Evolutionary conservation across 2,888 invertebrate genomes (phyloP), one percentile per base, ranked within the genome.

Genomic region (Deilephila porcellus): DNA sequence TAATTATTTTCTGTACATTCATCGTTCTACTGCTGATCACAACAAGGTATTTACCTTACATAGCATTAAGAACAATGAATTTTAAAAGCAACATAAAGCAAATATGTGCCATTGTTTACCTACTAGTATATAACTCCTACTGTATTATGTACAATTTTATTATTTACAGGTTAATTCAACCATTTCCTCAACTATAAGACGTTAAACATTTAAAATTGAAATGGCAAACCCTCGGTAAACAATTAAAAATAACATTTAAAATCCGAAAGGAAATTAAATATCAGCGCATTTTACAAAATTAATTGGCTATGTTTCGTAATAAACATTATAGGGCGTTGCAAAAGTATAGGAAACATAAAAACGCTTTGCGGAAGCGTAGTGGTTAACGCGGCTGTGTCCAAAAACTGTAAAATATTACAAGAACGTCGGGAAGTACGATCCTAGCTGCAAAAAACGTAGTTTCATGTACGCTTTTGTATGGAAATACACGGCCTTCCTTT

Each of bases 401-500:
- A 64, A 64, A 64, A 64, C 34, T 63, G 37, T 63, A 37, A 32
- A 34, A 20, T 64, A 45, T 64, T 64, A 45, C 64, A 72, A 64
- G 72, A 72, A 45, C 64, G 56, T 8, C 64, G 37, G 64, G 64
- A 72, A 56, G 64, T 64, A n/a, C 64, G 37, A 52, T 53, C 64
- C 64, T 63, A 63, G 29, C 34, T 64, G 72, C 11, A 64, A 63
- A 52, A 72, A 56, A 53, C 25, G 20, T 45, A 25, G 19, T 14
- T 56, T n/a, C 62, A 53, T 63, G 53, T 53, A 53, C 53, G 11
- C 34, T 37, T 72, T 17, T 64, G 64, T 45, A 64, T 64, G 20
- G 64, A 59, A 56, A 64, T 37, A 56, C 63, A 56, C 53, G 37
- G 59, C 75, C 71, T 74, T 71, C 56, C 71, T 60, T 56, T 72